Percentiles rank a stretch among this genome's conserved stretches.
Evolutionary conservation across 1,140 invertebrate species (phyloP).

Genomic region (Neelides sp.): DNA sequence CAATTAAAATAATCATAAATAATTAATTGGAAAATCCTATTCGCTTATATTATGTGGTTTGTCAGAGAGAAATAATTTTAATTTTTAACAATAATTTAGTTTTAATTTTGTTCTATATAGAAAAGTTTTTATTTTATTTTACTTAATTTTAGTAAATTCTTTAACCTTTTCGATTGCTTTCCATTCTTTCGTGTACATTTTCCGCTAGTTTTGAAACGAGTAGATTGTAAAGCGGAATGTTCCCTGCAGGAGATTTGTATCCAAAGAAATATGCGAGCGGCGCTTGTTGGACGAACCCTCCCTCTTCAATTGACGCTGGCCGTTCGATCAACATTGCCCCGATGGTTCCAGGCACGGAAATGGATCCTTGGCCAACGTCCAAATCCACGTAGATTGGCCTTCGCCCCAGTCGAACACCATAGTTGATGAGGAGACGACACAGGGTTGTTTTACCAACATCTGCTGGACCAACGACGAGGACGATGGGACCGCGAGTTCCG

Average conservation of each 20-base stretch:
- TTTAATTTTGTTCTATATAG: neutral
- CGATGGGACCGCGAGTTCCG: constrained; percentile 54
- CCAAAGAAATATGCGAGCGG: constrained; percentile 91
- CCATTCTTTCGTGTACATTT: constrained; percentile 68
- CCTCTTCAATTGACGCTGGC: constrained; percentile 76
- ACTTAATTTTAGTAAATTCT: neutral
- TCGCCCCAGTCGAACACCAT: constrained; percentile 73
- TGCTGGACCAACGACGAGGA: constrained; percentile 82
- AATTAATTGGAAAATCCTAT: no score
- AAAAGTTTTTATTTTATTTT: neutral
- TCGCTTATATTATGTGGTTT: neutral
- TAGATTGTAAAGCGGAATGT: constrained; percentile 72
- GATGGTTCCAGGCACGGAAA: constrained; percentile 83
- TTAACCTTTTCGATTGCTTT: constrained; percentile 69
- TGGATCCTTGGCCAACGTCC: constrained; percentile 89
- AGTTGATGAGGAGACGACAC: constrained; percentile 80
- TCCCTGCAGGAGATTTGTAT: constrained; percentile 61
- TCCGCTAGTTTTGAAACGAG: constrained; percentile 73
- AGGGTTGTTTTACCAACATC: constrained; percentile 96
- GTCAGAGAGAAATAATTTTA: neutral
- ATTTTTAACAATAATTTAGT: neutral
- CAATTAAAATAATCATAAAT: no score
- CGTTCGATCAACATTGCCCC: constrained; percentile 79
- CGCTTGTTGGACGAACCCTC: constrained; percentile 75
- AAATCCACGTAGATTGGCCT: constrained; percentile 86